These are phyloP conservation scores for Columba livia DNA, from an alignment of 2,113 vertebrate species.

Conservation along the genomic window DNA sequence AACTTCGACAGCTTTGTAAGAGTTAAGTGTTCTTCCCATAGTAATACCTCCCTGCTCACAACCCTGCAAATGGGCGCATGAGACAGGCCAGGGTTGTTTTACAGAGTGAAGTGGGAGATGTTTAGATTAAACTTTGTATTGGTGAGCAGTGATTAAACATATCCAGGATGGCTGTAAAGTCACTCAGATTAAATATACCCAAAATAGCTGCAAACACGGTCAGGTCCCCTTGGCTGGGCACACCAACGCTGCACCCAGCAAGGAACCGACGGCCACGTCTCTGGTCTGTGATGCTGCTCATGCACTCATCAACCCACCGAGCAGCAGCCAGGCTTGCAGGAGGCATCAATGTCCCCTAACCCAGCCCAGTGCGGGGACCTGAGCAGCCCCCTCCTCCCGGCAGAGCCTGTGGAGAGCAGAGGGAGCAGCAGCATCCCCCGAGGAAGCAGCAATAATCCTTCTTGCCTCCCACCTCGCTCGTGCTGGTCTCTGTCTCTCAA, in stretches of 20 bases:
- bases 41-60: not conserved
- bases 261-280: fast-evolving
- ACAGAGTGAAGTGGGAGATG: not conserved
- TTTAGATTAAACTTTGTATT: not conserved
- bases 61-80: not conserved
- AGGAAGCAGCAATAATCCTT: not conserved
- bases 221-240: fast-evolving
- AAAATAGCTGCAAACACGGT: not conserved
- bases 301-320: not conserved
- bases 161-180: not conserved
- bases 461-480: fast-evolving
- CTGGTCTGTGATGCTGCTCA: fast-evolving
- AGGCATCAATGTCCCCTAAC: fast-evolving
- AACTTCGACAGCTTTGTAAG: not conserved
- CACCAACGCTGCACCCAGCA: not conserved
- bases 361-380: fast-evolving
- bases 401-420: fast-evolving
- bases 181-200: not conserved
- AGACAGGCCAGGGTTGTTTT: not conserved
- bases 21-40: not conserved
- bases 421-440: not conserved
- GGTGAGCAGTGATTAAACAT: not conserved
- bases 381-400: not conserved
- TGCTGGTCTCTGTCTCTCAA: not conserved
- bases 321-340: fast-evolving